Conservation (phyloP, 2,797 vertebrate genomes). For the Spheniscus humboldti region DNA sequence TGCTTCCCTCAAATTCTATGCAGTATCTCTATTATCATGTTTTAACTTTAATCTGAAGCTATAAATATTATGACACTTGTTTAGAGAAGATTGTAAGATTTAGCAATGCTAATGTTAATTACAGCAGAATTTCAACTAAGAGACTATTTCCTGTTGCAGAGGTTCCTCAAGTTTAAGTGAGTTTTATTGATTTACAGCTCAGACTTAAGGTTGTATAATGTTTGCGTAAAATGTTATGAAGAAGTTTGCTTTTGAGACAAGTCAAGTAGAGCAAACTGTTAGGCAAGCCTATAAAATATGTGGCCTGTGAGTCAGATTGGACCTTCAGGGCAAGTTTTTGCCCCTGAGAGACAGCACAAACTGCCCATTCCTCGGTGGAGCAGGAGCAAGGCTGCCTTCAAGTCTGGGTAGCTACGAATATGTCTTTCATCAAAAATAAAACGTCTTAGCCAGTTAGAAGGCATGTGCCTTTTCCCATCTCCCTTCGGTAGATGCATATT, state of each 20-base stretch:
- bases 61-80: not conserved
- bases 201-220: constrained; percentile 5
- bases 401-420: not conserved
- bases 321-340: constrained; percentile 15
- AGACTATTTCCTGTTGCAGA: not conserved
- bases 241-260: constrained; percentile 33
- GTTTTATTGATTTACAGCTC: not conserved
- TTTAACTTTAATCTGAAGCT: not conserved
- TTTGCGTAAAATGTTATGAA: constrained; percentile 23
- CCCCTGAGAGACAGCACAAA: not conserved
- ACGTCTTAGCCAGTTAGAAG: not conserved
- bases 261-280: not conserved
- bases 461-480: not conserved
- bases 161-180: not conserved
- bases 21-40: not conserved
- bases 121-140: not conserved
- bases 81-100: not conserved
- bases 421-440: not conserved
- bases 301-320: not conserved
- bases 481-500: not conserved
- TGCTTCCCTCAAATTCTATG: not conserved
- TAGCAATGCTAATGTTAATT: not conserved
- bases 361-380: rapidly evolving
- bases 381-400: not conserved
- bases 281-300: not conserved